phyloP scores from a whole-genome alignment of 1,140 invertebrate species.

The Magallana gigas region DNA sequence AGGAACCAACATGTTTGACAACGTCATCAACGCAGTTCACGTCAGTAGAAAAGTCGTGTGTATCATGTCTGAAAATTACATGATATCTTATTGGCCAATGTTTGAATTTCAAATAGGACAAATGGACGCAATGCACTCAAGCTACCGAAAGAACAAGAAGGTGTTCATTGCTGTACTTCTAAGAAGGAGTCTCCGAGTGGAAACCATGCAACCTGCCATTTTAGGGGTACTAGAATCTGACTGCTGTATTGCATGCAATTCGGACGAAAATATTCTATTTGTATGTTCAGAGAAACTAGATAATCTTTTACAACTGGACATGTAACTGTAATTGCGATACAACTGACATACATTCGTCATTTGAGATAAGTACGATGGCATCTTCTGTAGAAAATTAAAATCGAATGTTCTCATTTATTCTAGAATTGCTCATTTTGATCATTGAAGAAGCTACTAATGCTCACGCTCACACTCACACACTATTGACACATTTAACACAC shows the following conservation, averaged over 20 bases:
- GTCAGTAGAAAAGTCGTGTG: constrained; percentile 83
- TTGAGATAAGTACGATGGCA: too few species aligned
- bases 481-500: too few species aligned
- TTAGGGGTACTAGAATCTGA: not conserved
- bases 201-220: not conserved
- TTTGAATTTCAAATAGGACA: constrained; percentile 82
- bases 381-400: too few species aligned
- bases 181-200: not conserved
- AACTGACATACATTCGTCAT: too few species aligned
- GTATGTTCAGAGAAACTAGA: not conserved
- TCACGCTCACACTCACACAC: too few species aligned
- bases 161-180: not conserved
- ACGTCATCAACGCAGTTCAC: constrained; percentile 82
- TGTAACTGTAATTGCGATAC: too few species aligned
- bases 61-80: constrained; percentile 83
- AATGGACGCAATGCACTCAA: constrained; percentile 66
- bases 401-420: too few species aligned
- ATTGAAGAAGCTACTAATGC: too few species aligned
- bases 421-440: too few species aligned
- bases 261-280: not conserved
- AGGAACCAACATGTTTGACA: constrained; percentile 81
- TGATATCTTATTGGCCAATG: constrained; percentile 84
- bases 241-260: not conserved
- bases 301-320: not conserved
- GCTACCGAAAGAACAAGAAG: constrained; percentile 45